Evolutionary conservation across 2,888 invertebrate species (phyloP).

Genomic region (Chrysolina americana): DNA sequence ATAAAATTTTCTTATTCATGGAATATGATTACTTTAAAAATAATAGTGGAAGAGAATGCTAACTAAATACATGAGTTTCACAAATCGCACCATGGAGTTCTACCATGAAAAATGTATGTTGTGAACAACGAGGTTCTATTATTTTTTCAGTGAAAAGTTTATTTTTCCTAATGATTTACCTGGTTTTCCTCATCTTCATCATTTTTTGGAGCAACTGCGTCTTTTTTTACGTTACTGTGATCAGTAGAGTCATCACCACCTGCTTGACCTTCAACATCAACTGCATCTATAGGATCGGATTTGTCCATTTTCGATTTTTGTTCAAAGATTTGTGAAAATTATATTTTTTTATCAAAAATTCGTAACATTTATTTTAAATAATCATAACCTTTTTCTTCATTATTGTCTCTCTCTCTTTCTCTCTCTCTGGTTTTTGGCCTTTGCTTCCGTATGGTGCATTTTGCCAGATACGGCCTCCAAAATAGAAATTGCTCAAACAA

Average conservation of each 20-base stretch:
- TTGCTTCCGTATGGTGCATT: too few relatives aligned
- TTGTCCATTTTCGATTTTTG: not conserved
- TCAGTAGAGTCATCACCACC: not conserved
- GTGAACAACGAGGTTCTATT: not conserved
- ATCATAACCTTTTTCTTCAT: too few relatives aligned
- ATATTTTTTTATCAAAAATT: not conserved
- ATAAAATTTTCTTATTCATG: too few relatives aligned
- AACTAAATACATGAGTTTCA: too few relatives aligned
- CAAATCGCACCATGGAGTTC: too few relatives aligned
- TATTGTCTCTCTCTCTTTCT: too few relatives aligned
- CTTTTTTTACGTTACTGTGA: not conserved
- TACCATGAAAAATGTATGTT: not conserved
- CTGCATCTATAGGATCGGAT: not conserved
- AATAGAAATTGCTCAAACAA: too few relatives aligned
- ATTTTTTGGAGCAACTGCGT: not conserved
- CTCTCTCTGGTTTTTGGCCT: too few relatives aligned
- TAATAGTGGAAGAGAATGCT: too few relatives aligned
- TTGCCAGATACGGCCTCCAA: too few relatives aligned
- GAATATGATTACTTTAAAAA: too few relatives aligned
- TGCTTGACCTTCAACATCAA: not conserved
- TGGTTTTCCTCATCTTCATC: not conserved
- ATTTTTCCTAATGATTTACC: not conserved
- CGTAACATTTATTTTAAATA: too few relatives aligned
- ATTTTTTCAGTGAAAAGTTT: not conserved
- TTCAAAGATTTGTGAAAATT: not conserved